Percentiles rank a stretch among this genome's conserved stretches.
Conservation (phyloP, 2,113 vertebrate genomes). For the Oreochromis aureus region DNA sequence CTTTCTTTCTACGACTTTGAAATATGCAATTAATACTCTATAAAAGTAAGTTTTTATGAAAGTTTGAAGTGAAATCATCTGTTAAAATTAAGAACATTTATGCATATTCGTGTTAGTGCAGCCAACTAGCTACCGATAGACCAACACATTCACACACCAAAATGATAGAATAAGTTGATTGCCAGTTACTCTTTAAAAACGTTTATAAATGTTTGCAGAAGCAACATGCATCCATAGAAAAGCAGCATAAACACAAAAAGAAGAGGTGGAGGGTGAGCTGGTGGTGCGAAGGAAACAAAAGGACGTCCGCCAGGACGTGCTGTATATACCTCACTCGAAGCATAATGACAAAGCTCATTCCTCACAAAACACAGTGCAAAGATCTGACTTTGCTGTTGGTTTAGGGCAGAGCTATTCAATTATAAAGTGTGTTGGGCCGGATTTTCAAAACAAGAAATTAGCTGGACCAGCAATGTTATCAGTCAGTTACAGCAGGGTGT, state of each 20-base stretch:
- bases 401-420: background rate
- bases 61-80: background rate
- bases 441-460: background rate
- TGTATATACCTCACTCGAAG: background rate
- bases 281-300: background rate
- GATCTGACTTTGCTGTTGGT: background rate
- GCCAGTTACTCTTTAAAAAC: background rate
- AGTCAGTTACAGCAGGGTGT: background rate
- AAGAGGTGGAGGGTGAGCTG: background rate
- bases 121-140: background rate
- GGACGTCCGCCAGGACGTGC: background rate
- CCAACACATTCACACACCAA: background rate
- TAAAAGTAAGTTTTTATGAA: background rate
- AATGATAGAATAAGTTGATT: background rate
- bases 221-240: background rate
- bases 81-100: background rate
- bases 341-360: background rate
- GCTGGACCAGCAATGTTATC: background rate
- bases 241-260: background rate
- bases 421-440: background rate
- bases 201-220: background rate
- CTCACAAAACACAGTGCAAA: background rate
- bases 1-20: background rate
- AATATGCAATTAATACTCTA: background rate
- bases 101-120: background rate